Percentiles rank a stretch among this genome's conserved stretches.
These are phyloP conservation scores for Ceraclea dissimilis DNA, from an alignment of 2,888 invertebrate genomes.

Conservation along the genomic window DNA sequence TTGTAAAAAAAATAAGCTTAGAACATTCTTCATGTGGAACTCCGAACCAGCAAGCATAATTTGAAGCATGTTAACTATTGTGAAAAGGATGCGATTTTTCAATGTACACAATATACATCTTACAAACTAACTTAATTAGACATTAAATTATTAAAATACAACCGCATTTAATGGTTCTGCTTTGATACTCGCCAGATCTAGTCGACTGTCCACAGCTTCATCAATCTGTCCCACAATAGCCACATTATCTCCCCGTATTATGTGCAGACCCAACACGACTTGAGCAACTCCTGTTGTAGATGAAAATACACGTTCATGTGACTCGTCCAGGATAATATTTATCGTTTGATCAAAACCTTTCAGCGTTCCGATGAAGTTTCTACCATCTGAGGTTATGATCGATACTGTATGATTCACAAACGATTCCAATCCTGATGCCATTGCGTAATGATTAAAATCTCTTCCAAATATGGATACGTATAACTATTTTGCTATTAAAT, in stretches of 20 bases:
- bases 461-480: too few relatives aligned
- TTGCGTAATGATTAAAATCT: too few relatives aligned
- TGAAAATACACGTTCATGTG: slow-evolving; percentile 97
- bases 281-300: slow-evolving; percentile 86
- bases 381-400: slow-evolving; percentile 92
- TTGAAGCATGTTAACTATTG: too few relatives aligned
- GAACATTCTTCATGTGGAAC: too few relatives aligned
- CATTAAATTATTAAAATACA: slow-evolving; percentile 5
- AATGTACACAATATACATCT: not conserved
- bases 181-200: slow-evolving; percentile 72
- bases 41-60: too few relatives aligned
- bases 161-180: slow-evolving; percentile 80
- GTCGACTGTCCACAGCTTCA: slow-evolving; percentile 71
- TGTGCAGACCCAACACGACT: slow-evolving; percentile 93
- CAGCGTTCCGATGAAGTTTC: slow-evolving; percentile 93
- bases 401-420: slow-evolving; percentile 90
- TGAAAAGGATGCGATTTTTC: too few relatives aligned
- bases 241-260: slow-evolving; percentile 97
- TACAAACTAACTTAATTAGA: not conserved
- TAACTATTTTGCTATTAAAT: too few relatives aligned
- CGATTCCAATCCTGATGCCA: slow-evolving; percentile 80
- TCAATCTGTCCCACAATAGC: slow-evolving; percentile 81
- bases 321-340: slow-evolving; percentile 95
- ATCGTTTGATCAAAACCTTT: slow-evolving; percentile 99
- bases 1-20: too few relatives aligned